Evolutionary conservation across 2,888 invertebrate species (phyloP).

Genomic region (Tetragonula carbonaria): DNA sequence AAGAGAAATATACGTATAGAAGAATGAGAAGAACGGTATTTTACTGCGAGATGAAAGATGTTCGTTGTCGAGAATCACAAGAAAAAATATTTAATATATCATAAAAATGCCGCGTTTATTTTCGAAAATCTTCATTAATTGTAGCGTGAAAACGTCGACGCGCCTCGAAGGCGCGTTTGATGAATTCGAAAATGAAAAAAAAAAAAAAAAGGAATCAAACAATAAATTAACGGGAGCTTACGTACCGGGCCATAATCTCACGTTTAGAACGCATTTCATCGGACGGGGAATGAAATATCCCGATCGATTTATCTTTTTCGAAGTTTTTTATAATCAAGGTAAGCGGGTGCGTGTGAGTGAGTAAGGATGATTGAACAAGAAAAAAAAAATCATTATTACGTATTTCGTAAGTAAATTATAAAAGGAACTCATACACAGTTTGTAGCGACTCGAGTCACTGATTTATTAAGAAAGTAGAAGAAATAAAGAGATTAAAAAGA

Average conservation of each 20-base stretch:
- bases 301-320: conserved; percentile 67
- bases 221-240: conserved; percentile 65
- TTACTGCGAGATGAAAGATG: conserved; percentile 11
- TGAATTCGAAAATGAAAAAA: conserved; percentile 27
- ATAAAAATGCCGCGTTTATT: conserved; percentile 58
- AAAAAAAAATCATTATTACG: conserved; percentile 63
- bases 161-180: not conserved
- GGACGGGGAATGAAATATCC: conserved; percentile 49
- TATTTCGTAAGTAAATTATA: conserved; percentile 76
- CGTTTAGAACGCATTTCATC: conserved; percentile 69
- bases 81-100: conserved; percentile 49
- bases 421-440: conserved; percentile 77
- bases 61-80: conserved; percentile 44
- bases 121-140: conserved; percentile 48
- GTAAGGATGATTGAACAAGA: conserved; percentile 62
- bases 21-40: conserved; percentile 45
- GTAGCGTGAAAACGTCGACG: conserved; percentile 8
- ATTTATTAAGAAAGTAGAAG: conserved; percentile 81
- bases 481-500: conserved; percentile 79
- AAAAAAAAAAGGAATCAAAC: not conserved
- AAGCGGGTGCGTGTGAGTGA: conserved; percentile 64
- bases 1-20: conserved; percentile 9
- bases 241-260: conserved; percentile 56
- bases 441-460: conserved; percentile 81
- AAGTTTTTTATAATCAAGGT: conserved; percentile 74